Percentiles rank a stretch among this genome's conserved stretches.
phyloP scores from a whole-genome alignment of 23 tunicate species.

The Halocynthia roretzi region DNA sequence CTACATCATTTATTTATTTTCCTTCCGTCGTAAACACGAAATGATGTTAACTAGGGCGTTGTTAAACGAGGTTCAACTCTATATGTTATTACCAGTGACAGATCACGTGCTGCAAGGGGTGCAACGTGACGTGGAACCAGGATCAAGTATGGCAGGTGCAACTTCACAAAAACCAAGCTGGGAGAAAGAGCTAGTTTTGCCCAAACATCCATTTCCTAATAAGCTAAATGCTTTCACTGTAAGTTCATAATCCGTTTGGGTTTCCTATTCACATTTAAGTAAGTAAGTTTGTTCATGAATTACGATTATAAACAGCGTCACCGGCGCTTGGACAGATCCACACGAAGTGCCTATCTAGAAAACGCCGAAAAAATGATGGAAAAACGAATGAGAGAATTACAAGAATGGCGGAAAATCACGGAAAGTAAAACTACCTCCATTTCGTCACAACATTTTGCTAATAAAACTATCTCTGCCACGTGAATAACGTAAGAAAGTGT shows the following conservation, averaged over 20 bases:
- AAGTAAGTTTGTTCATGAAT: neutral
- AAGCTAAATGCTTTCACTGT: slow-evolving; percentile 71
- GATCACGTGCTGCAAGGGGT: neutral
- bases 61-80: too few species aligned
- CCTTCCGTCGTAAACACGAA: too few species aligned
- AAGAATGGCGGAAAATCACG: slow-evolving; percentile 12
- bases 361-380: slow-evolving; percentile 73
- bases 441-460: too few species aligned
- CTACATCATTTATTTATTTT: too few species aligned
- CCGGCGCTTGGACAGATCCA: slow-evolving; percentile 77
- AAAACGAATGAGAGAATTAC: slow-evolving; percentile 35
- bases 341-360: slow-evolving; percentile 80
- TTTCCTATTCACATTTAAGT: neutral
- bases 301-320: slow-evolving; percentile 36
- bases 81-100: neutral
- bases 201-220: slow-evolving; percentile 71
- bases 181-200: slow-evolving; percentile 50
- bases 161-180: slow-evolving; percentile 26
- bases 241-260: slow-evolving; percentile 5
- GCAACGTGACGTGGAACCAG: slow-evolving; percentile 1
- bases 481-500: too few species aligned
- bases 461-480: too few species aligned
- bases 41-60: too few species aligned
- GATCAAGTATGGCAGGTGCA: slow-evolving; percentile 34
- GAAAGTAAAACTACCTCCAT: neutral